These are phyloP conservation scores for Metridium senile DNA, from an alignment of 92 coral and sea anemone species.

Conservation along the genomic window DNA sequence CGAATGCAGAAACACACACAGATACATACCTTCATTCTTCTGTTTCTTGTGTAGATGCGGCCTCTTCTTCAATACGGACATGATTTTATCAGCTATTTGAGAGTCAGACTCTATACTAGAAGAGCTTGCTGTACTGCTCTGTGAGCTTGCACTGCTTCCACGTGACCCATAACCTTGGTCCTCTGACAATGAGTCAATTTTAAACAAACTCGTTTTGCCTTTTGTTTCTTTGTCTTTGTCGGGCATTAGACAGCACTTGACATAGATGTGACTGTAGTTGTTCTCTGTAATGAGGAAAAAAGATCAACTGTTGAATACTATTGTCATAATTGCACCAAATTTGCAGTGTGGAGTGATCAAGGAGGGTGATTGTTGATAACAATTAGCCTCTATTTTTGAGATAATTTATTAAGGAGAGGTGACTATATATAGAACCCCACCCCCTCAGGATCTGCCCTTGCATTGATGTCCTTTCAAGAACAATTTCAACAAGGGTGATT, in stretches of 20 bases:
- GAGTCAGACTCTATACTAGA: constrained; percentile 20
- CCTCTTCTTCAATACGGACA: constrained; percentile 70
- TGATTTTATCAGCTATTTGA: constrained; percentile 56
- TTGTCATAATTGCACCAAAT: no score
- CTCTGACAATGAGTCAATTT: constrained; percentile 37
- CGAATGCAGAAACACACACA: neutral
- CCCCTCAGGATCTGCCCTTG: no score
- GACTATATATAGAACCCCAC: no score
- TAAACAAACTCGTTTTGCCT: constrained; percentile 69
- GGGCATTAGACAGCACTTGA: constrained; percentile 83
- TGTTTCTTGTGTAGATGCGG: constrained; percentile 60
- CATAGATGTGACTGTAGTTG: constrained; percentile 76
- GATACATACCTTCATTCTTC: constrained; percentile 62
- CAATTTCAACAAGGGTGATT: no score
- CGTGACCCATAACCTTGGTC: constrained; percentile 14
- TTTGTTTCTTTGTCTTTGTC: constrained; percentile 76
- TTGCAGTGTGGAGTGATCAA: no score
- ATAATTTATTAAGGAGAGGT: no score
- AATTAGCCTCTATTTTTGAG: no score
- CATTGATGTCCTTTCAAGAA: no score
- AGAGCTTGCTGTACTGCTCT: constrained; percentile 46
- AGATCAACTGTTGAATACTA: neutral
- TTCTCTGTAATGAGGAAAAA: constrained; percentile 45
- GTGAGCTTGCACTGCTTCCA: constrained; percentile 52
- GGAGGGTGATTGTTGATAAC: no score